phyloP scores from a whole-genome alignment of 2,888 invertebrate species.

The Syrista parreyssii region DNA sequence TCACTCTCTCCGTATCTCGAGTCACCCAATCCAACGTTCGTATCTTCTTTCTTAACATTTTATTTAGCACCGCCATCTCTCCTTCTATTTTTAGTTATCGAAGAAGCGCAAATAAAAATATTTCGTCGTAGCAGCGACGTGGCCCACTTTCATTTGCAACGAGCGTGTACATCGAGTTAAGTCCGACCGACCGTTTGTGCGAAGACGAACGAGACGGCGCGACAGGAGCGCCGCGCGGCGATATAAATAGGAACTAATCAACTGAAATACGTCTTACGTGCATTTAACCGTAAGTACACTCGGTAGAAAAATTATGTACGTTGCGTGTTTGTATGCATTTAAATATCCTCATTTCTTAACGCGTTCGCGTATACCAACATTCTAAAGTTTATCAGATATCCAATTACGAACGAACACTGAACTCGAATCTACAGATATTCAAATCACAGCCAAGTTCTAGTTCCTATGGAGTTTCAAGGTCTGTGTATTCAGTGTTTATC shows the following conservation, averaged over 20 bases:
- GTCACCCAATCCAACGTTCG: neutral
- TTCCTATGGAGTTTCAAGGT: neutral
- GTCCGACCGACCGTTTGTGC: neutral
- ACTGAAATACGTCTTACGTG: neutral
- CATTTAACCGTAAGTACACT: too few relatives aligned
- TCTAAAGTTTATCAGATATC: neutral
- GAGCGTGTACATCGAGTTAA: neutral
- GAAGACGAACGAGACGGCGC: neutral
- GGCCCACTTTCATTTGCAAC: neutral
- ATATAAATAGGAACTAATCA: neutral
- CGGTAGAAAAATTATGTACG: neutral
- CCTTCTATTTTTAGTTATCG: neutral
- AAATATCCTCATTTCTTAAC: neutral
- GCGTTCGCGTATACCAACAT: neutral
- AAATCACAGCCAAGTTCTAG: neutral
- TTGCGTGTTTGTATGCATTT: neutral
- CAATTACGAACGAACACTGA: neutral
- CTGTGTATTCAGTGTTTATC: neutral
- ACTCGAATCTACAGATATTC: neutral
- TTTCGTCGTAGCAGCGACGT: neutral
- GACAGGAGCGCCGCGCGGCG: neutral
- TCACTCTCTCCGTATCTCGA: neutral
- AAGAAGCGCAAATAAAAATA: neutral
- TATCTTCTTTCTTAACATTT: neutral
- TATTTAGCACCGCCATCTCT: neutral